These are phyloP conservation scores for Lacanobia oleracea DNA, from an alignment of 2,888 invertebrate species.

Conservation along the genomic window DNA sequence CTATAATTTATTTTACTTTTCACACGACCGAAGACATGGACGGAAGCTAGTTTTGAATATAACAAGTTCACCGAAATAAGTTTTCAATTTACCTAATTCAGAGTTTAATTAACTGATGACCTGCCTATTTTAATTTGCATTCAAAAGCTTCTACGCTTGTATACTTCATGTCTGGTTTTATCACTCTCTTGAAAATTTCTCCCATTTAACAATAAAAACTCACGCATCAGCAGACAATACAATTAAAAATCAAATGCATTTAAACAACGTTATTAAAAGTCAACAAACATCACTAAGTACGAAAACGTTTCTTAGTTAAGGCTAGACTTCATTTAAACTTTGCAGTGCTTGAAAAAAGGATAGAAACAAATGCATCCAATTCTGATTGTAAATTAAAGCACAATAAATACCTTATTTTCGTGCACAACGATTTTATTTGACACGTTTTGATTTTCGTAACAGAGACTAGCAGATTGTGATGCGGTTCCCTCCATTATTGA, in stretches of 20 bases:
- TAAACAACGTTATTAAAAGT: conserved; percentile 41
- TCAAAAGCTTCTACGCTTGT: neutral
- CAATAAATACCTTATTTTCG: neutral
- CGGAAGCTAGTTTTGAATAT: too few species aligned
- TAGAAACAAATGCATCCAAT: conserved; percentile 5
- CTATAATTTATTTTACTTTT: neutral
- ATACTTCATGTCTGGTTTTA: neutral
- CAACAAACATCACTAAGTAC: conserved; percentile 1
- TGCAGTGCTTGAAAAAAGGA: conserved; percentile 5
- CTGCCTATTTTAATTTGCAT: neutral
- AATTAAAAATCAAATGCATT: conserved; percentile 39
- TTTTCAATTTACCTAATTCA: too few species aligned
- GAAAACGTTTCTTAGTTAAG: conserved; percentile 6
- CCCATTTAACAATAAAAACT: neutral
- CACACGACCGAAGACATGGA: too few species aligned
- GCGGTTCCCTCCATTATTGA: neutral
- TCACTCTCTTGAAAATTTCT: neutral
- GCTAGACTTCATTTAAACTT: conserved; percentile 19
- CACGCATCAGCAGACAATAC: neutral
- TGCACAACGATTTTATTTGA: too few species aligned
- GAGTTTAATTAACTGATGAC: neutral
- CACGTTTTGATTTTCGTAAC: too few species aligned
- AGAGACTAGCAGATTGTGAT: neutral
- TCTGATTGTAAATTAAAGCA: neutral
- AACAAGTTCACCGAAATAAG: neutral